Evolutionary conservation across 2,113 vertebrate species (phyloP), one percentile per base, ranked within the genome.

Genomic region (Anolis sagrei): DNA sequence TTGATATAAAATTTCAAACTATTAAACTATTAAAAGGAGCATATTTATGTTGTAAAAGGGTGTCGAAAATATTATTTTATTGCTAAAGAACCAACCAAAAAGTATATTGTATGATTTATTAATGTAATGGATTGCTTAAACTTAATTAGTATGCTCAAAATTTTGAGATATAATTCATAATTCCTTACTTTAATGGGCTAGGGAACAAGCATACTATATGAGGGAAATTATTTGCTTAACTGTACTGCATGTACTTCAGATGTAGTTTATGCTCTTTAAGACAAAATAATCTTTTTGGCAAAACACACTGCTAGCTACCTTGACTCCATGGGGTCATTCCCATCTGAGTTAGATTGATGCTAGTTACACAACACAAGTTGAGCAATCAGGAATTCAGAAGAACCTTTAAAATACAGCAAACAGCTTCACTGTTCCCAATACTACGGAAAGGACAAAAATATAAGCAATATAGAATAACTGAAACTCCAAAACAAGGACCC

Each of bases 91-190:
- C 23, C 72, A 73, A 39, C 23, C 48, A 49, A 29, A 27, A 25
- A 68, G 61, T 23, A 9, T 61, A 23, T 61, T 25, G 61, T 21
- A 66, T 81, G 66, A 81, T 81, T 48, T 68, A 81, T 69, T 81
- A 34, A 70, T n/a, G 7, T 81, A 81, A 70, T 51, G 29, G 34
- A 5, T 70, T 54, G 19, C 80, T 48, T 72, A 32, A 21, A 11
- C 66, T 70, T 73, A 66, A 51, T 5, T 34, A 90, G 58, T 9
- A 76, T 68, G 21, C 88, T 49, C 6, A 90, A 29, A 32, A 49
- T 10, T 58, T 90, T n/a, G 9, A 21, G 44, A 83, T 6, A 58
- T 69, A 2, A 87, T 7, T 82, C 36, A 81, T 18, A 77, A 27
- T 34, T 84, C 48, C 1, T 77, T 14, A 64, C 68, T 84, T 69